Evolutionary conservation across 1,140 invertebrate genomes (phyloP).

Genomic region (Drosophila ercepeae): DNA sequence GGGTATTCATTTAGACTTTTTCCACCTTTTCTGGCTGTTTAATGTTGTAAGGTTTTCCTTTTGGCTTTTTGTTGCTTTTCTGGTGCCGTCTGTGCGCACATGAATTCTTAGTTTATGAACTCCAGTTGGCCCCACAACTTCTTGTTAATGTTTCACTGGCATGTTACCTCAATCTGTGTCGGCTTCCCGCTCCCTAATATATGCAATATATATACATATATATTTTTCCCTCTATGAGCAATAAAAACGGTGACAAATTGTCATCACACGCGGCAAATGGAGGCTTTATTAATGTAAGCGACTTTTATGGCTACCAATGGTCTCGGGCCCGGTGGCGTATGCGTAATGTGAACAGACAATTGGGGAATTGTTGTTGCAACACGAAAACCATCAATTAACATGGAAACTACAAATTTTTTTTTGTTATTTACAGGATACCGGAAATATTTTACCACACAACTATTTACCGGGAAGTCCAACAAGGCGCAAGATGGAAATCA

Average conservation of each 20-base stretch:
- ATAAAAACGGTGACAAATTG: conserved; percentile 80
- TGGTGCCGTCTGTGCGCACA: conserved; percentile 50
- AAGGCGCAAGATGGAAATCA: conserved; percentile 52
- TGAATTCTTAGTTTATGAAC: conserved; percentile 80
- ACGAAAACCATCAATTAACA: conserved; percentile 37
- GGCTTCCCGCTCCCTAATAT: conserved; percentile 3
- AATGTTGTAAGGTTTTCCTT: conserved; percentile 8
- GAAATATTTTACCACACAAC: conserved; percentile 66
- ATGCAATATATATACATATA: background rate
- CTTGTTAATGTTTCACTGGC: conserved; percentile 47
- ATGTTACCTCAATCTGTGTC: conserved; percentile 56
- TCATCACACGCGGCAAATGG: conserved; percentile 69
- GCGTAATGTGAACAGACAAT: conserved; percentile 46
- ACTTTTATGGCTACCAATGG: conserved; percentile 53
- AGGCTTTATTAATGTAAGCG: conserved; percentile 65
- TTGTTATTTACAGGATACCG: conserved; percentile 53
- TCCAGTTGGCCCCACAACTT: conserved; percentile 44
- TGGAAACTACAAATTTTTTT: conserved; percentile 32
- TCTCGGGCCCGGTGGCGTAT: conserved; percentile 56
- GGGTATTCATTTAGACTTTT: background rate
- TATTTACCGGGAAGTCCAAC: conserved; percentile 59
- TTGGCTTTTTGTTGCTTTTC: conserved; percentile 23
- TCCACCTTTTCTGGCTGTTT: background rate
- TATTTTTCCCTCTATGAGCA: conserved; percentile 26
- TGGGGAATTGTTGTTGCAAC: conserved; percentile 1